Conservation (phyloP, 2,797 vertebrate species). For the Sebastes miniatus region DNA sequence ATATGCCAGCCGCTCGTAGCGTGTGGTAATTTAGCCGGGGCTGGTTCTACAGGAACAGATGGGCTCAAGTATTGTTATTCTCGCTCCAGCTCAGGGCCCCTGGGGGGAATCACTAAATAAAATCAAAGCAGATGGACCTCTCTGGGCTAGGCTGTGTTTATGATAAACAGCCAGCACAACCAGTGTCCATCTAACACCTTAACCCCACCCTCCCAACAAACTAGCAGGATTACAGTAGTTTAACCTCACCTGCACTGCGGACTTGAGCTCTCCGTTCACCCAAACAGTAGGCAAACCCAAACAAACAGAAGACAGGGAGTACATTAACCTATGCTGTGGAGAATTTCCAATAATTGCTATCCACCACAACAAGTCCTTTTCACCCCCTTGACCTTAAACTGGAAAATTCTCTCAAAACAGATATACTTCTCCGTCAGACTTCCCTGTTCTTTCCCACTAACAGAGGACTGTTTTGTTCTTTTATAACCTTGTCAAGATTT, state of each 20-base stretch:
- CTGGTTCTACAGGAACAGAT: constrained; percentile 93
- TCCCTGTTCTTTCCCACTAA: constrained; percentile 56
- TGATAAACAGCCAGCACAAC: constrained; percentile 89
- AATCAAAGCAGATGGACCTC: constrained; percentile 98
- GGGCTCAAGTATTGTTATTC: constrained; percentile 96
- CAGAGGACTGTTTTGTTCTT: constrained; percentile 71
- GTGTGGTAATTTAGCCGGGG: constrained; percentile 94
- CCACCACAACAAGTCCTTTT: constrained; percentile 21
- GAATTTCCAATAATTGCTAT: constrained; percentile 23
- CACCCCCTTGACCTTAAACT: constrained; percentile 56
- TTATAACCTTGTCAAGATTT: constrained; percentile 60
- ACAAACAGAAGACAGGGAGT: constrained; percentile 49
- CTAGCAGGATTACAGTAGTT: constrained; percentile 48
- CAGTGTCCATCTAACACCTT: constrained; percentile 76
- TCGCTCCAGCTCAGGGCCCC: constrained; percentile 90
- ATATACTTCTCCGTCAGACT: constrained; percentile 29
- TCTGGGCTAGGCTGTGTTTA: constrained; percentile 89
- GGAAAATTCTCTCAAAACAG: constrained; percentile 69
- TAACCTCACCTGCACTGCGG: constrained; percentile 42
- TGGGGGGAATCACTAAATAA: constrained; percentile 94
- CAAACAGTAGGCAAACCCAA: constrained; percentile 65
- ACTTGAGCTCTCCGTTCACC: constrained; percentile 3
- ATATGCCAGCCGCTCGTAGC: constrained; percentile 95
- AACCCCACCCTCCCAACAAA: constrained; percentile 60
- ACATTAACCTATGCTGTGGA: constrained; percentile 6